Evolutionary conservation across 1,140 invertebrate species (phyloP).

Genomic region (Drosophila saltans): DNA sequence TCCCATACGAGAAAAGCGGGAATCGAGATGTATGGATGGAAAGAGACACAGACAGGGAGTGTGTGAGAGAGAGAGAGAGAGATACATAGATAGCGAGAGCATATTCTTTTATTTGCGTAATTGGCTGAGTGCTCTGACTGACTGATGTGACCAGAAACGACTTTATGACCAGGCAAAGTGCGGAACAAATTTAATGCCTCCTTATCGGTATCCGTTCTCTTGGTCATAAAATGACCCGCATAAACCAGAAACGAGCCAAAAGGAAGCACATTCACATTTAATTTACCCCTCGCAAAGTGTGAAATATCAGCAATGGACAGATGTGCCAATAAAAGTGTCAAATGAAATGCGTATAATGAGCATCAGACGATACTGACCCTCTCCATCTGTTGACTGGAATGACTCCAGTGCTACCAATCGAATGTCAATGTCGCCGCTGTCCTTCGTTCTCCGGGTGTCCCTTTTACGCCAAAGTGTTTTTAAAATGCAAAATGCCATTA

Average conservation of each 20-base stretch:
- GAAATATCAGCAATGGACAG: slow-evolving; percentile 57
- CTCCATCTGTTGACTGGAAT: neutral
- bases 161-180: slow-evolving; percentile 61
- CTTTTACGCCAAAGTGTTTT: slow-evolving; percentile 60
- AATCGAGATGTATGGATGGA: neutral
- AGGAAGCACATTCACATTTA: slow-evolving; percentile 49
- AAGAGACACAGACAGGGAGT: neutral
- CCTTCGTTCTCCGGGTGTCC: slow-evolving; percentile 38
- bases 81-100: neutral
- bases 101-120: slow-evolving; percentile 69
- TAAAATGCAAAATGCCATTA: slow-evolving; percentile 79
- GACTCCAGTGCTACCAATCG: slow-evolving; percentile 41
- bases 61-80: too few species aligned
- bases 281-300: slow-evolving; percentile 43
- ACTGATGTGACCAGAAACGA: slow-evolving; percentile 55
- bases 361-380: slow-evolving; percentile 28
- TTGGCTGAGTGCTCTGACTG: slow-evolving; percentile 64
- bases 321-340: slow-evolving; percentile 76
- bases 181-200: slow-evolving; percentile 64
- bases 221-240: slow-evolving; percentile 76
- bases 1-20: slow-evolving; percentile 30
- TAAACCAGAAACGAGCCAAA: slow-evolving; percentile 37
- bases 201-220: slow-evolving; percentile 71
- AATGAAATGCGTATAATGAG: slow-evolving; percentile 78
- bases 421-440: slow-evolving; percentile 59